These are phyloP conservation scores for Polietes domitor DNA, from an alignment of 2,888 invertebrate genomes.

Conservation along the genomic window DNA sequence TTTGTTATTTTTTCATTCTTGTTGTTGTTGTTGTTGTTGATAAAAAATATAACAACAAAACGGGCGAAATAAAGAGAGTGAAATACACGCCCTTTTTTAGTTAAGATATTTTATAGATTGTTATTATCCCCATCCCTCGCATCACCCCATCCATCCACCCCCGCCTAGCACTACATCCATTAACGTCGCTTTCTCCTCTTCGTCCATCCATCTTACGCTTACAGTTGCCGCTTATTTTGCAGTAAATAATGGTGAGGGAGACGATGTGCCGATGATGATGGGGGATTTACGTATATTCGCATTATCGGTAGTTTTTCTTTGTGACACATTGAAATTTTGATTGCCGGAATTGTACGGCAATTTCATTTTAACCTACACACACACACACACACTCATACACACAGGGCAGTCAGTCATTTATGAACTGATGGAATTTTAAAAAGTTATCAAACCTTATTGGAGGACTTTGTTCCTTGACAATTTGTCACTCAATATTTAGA, in stretches of 20 bases:
- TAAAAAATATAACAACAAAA: slow-evolving; percentile 23
- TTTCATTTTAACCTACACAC: background rate
- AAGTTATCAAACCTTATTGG: background rate
- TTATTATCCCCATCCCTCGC: background rate
- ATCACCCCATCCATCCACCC: background rate
- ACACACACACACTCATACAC: too few relatives aligned
- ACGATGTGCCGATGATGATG: background rate
- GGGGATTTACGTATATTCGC: background rate
- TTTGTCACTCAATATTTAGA: too few relatives aligned
- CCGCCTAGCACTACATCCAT: background rate
- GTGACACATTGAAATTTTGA: slow-evolving; percentile 10
- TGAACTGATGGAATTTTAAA: background rate
- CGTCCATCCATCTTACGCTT: too few relatives aligned
- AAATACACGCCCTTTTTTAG: slow-evolving; percentile 31
- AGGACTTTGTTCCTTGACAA: background rate
- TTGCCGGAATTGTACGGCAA: background rate
- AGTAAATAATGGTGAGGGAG: background rate
- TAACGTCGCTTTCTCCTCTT: slow-evolving; percentile 4
- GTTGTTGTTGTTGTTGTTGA: background rate
- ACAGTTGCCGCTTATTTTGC: too few relatives aligned
- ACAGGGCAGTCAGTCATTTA: background rate
- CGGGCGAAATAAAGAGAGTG: slow-evolving; percentile 3
- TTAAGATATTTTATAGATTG: slow-evolving; percentile 19
- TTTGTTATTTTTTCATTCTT: background rate
- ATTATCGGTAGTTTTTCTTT: background rate